phyloP scores from a whole-genome alignment of 2,797 vertebrate species.

The Fratercula arctica region DNA sequence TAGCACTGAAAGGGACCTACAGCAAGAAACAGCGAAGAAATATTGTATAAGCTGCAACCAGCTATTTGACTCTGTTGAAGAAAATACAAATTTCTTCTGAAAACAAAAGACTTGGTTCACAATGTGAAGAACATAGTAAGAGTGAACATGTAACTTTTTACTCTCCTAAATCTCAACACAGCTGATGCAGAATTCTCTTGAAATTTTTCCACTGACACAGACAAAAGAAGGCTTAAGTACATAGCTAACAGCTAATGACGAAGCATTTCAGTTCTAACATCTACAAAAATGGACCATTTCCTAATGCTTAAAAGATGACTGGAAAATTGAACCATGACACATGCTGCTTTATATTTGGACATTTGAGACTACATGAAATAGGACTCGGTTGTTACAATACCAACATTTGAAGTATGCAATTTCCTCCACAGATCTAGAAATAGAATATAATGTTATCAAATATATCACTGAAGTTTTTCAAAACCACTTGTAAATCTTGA shows the following conservation, averaged over 20 bases:
- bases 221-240: background rate
- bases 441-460: background rate
- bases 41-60: background rate
- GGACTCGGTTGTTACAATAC: background rate
- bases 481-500: background rate
- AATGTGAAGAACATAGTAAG: background rate
- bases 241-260: background rate
- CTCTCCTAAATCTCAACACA: background rate
- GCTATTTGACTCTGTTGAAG: background rate
- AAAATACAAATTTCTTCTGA: background rate
- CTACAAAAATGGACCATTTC: background rate
- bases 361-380: background rate
- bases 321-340: background rate
- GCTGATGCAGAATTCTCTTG: background rate
- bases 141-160: background rate
- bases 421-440: background rate
- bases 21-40: constrained; percentile 9
- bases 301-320: background rate
- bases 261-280: background rate
- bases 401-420: background rate
- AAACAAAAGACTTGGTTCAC: background rate
- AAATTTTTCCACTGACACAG: background rate
- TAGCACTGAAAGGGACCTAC: constrained; percentile 93
- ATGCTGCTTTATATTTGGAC: background rate
- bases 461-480: background rate